Percentiles rank a stretch among this genome's conserved stretches.
These are phyloP conservation scores for Pelecanus crispus DNA, from an alignment of 2,113 vertebrate genomes.

Conservation along the genomic window DNA sequence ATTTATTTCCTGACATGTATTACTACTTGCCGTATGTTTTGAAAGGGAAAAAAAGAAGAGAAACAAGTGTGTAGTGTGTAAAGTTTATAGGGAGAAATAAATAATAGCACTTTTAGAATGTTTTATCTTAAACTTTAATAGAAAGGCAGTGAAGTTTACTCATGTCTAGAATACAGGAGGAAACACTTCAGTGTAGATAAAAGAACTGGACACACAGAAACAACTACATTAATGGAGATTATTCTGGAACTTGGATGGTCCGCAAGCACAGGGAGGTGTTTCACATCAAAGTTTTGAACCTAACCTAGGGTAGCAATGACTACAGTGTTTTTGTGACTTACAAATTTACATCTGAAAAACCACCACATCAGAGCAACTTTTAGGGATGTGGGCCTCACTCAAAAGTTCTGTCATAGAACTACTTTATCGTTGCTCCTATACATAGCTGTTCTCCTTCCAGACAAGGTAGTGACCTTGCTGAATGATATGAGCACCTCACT, in stretches of 20 bases:
- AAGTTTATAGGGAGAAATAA: not conserved
- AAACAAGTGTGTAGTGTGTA: not conserved
- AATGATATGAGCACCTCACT: not conserved
- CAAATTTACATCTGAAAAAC: not conserved
- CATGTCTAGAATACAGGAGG: not conserved
- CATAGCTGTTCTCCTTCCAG: not conserved
- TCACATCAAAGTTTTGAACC: not conserved
- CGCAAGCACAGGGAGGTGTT: accelerated
- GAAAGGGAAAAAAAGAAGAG: not conserved
- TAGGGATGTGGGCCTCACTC: not conserved
- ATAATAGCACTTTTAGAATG: not conserved
- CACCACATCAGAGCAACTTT: not conserved
- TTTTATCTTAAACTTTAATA: not conserved
- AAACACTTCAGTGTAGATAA: not conserved
- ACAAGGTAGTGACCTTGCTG: not conserved
- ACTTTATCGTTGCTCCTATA: not conserved
- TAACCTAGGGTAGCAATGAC: not conserved
- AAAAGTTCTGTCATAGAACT: not conserved
- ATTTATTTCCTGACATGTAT: too few species aligned
- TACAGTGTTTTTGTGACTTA: not conserved
- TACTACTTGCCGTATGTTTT: too few species aligned
- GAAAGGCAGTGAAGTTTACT: not conserved
- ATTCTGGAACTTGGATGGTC: not conserved
- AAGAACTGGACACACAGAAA: not conserved
- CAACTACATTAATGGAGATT: not conserved